phyloP scores from a whole-genome alignment of 2,888 invertebrate species.

The Chrysolina americana region DNA sequence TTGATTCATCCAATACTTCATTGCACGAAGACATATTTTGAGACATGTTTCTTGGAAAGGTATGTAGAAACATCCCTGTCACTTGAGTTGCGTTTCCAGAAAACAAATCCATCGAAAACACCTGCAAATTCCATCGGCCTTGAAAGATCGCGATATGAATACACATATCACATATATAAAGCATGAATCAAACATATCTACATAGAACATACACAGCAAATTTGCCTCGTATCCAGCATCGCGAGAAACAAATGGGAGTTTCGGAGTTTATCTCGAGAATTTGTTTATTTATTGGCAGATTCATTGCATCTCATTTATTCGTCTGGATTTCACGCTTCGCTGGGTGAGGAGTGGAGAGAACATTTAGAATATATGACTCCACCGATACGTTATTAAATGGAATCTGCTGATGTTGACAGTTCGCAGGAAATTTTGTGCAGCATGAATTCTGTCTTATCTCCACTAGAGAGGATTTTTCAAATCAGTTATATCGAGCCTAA shows the following conservation, averaged over 20 bases:
- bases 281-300: slow-evolving; percentile 18
- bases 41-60: no score
- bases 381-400: not conserved
- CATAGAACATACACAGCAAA: not conserved
- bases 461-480: not conserved
- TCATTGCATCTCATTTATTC: slow-evolving; percentile 14
- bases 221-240: not conserved
- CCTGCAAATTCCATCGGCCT: not conserved
- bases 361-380: not conserved
- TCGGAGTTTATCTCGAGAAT: slow-evolving; percentile 3
- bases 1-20: no score
- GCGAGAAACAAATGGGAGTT: not conserved
- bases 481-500: not conserved
- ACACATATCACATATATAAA: not conserved
- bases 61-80: not conserved
- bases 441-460: not conserved
- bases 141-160: not conserved
- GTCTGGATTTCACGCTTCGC: not conserved
- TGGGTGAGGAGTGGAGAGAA: not conserved
- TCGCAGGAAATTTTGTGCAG: not conserved
- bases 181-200: not conserved
- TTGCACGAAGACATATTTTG: no score
- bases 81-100: not conserved
- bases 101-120: not conserved
- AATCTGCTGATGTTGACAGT: slow-evolving; percentile 1